These are phyloP conservation scores for Tympanuchus pallidicinctus DNA, from an alignment of 2,113 vertebrate genomes.

Conservation along the genomic window DNA sequence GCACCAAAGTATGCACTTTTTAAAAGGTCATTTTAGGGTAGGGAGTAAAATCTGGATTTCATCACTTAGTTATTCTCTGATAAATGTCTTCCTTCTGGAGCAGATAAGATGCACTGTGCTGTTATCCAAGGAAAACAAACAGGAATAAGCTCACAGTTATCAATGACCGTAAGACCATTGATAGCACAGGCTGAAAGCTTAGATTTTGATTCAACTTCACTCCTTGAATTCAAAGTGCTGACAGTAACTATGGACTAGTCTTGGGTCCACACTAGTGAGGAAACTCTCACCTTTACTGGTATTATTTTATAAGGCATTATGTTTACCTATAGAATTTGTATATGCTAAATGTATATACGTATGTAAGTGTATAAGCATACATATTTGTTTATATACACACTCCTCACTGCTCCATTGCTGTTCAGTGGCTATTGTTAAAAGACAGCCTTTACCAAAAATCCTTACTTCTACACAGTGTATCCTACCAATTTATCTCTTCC, in stretches of 20 bases:
- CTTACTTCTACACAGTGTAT: background rate
- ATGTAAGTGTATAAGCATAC: background rate
- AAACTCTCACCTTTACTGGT: background rate
- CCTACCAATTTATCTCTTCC: background rate
- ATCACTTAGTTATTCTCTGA: background rate
- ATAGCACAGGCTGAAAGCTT: background rate
- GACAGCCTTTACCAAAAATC: background rate
- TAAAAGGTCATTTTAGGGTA: background rate
- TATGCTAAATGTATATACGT: background rate
- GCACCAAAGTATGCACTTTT: background rate
- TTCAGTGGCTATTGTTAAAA: background rate
- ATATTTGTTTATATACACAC: background rate
- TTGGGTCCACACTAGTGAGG: background rate
- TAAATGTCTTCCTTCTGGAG: background rate
- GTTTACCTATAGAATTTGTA: background rate
- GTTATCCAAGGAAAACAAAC: background rate
- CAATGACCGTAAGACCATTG: background rate
- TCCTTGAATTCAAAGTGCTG: background rate
- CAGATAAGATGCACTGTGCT: background rate
- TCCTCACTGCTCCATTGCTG: background rate
- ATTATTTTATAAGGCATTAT: background rate
- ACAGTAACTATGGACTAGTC: fast-evolving
- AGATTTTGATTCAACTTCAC: background rate
- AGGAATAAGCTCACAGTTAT: background rate
- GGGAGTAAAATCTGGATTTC: background rate